Percentiles rank a stretch among this genome's conserved stretches.
phyloP scores from a whole-genome alignment of 2,113 vertebrate species.

The Caretta caretta region DNA sequence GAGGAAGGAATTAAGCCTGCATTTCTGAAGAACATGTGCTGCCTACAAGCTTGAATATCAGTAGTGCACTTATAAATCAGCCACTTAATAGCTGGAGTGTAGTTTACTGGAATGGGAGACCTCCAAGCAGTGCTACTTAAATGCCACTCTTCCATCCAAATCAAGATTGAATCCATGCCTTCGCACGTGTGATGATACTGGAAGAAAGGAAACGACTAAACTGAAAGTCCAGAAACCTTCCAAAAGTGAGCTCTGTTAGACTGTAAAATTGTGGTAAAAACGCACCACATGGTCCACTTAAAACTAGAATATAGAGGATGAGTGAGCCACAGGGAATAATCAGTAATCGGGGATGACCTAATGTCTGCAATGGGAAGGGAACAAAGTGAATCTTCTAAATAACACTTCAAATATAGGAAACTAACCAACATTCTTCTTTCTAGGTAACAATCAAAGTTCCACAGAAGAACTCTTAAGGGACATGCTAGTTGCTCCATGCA shows the following conservation, averaged over 20 bases:
- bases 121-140: background rate
- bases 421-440: background rate
- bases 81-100: background rate
- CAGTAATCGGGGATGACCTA: background rate
- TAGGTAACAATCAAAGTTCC: conserved; percentile 92
- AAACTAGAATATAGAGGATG: background rate
- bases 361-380: background rate
- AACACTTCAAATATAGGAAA: background rate
- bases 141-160: background rate
- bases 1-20: background rate
- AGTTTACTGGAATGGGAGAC: background rate
- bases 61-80: background rate
- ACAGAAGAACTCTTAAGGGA: conserved; percentile 90
- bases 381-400: background rate
- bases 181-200: background rate
- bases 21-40: background rate
- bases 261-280: background rate
- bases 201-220: background rate
- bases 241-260: background rate
- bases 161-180: background rate
- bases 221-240: background rate
- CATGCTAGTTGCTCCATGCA: rapidly evolving
- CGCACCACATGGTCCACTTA: background rate
- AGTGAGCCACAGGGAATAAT: background rate
- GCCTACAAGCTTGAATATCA: background rate